Evolutionary conservation across 2,888 invertebrate genomes (phyloP), one percentile per base, ranked within the genome.

Genomic region (Drosophila melanosoma): DNA sequence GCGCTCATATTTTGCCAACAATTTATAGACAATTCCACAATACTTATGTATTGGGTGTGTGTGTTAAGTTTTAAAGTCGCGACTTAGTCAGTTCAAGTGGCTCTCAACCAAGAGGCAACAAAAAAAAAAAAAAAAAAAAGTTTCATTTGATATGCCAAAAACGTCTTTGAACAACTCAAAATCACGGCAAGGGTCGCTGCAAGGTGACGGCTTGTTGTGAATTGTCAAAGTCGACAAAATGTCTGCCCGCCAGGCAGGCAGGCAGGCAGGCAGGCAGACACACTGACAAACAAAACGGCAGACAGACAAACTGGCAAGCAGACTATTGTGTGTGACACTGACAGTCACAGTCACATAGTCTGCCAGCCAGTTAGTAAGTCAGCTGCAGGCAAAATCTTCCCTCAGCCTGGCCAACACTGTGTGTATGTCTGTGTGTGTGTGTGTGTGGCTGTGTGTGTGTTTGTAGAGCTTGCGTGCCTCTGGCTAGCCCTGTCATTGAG

Each of bases 61-160:
- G 29, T 32, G 29, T 42, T 59, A 64, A 72, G 69, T 74, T 76
- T 81, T 72, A 76, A 80, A 74, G 69, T 79, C 65, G 53, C 52
- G 54, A 76, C 60, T 40, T 53, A 75, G 67, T 81, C 69, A 67
- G 83, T 85, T 83, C 79, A 87, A 79, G 66, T 74, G 72, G 23
- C 61, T 64, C 58, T 69, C 6, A 62, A 42, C 59, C 59, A 69
- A 63, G 26, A 38, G 26, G 36, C 26, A 40, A n/a, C 15, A 35
- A 54, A 48, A 1, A 7, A n/a, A 20, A 35, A 54, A 48, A 2
- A 6, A 26, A 26, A 49, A 8, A 3, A 71, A 81, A 72, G 35
- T 72, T 82, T 73, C 85, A 87, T 87, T 87, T 78, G 70, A 69
- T 74, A 87, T 84, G 82, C 85, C 75, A 81, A 69, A 69, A 74